These are phyloP conservation scores for Emys orbicularis DNA, from an alignment of 2,797 vertebrate genomes.

Conservation along the genomic window DNA sequence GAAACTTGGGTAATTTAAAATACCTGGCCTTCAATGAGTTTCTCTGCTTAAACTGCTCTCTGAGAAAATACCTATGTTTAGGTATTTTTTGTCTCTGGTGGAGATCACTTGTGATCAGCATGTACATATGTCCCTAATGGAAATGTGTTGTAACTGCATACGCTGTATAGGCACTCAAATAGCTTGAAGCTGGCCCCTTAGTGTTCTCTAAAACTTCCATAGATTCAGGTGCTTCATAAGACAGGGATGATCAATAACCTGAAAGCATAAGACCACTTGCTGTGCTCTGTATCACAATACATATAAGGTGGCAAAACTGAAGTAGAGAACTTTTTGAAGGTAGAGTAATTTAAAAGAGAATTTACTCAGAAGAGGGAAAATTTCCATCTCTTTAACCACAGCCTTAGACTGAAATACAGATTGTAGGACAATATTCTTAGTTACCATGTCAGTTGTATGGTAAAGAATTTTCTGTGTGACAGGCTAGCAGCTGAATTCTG, in stretches of 20 bases:
- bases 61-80: background rate
- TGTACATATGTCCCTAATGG: background rate
- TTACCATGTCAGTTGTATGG: background rate
- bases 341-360: background rate
- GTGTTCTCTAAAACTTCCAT: conserved; percentile 31
- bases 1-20: background rate
- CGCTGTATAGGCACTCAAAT: fast-evolving
- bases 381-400: background rate
- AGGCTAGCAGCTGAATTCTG: background rate
- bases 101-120: background rate
- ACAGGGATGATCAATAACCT: conserved; percentile 8
- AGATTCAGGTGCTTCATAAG: conserved; percentile 1
- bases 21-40: background rate
- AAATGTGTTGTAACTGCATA: background rate
- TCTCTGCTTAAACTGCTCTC: background rate
- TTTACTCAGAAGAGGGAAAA: background rate
- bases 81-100: background rate
- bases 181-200: background rate
- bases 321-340: background rate
- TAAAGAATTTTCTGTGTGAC: background rate
- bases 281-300: background rate
- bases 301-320: background rate
- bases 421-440: background rate
- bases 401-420: background rate
- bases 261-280: background rate